phyloP scores from a whole-genome alignment of 1,140 invertebrate genomes.

The Harpegnathos saltator region DNA sequence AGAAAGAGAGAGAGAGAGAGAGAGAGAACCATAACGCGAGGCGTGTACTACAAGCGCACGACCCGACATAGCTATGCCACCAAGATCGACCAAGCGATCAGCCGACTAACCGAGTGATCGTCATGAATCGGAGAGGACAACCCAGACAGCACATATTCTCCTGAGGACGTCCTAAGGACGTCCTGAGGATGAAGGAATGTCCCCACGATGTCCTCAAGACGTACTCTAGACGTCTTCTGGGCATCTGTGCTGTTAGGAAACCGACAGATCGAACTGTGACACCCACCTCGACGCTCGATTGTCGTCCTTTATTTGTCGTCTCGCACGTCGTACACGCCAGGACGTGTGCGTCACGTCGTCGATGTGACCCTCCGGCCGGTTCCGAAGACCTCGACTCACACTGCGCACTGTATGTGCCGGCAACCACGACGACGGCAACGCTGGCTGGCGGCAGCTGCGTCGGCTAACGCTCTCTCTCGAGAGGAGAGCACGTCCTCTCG shows the following conservation, averaged over 20 bases:
- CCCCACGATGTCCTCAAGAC: no score
- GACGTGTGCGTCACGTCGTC: not conserved
- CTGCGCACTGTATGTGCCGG: not conserved
- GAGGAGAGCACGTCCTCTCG: not conserved
- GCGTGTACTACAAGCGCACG: not conserved
- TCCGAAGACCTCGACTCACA: not conserved
- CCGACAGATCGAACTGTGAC: slow-evolving; percentile 26
- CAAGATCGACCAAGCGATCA: no score
- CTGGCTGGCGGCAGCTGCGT: slow-evolving; percentile 6
- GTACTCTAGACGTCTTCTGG: no score
- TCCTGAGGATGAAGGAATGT: no score
- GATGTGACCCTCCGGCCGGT: not conserved
- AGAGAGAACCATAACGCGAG: not conserved
- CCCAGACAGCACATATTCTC: no score
- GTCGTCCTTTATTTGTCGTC: slow-evolving; percentile 11
- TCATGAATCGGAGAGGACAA: not conserved
- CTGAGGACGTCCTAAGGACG: no score
- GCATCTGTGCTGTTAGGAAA: no score
- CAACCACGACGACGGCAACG: not conserved
- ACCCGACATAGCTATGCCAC: not conserved
- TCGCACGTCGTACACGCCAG: not conserved
- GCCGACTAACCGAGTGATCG: not conserved
- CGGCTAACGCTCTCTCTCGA: not conserved
- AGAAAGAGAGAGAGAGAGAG: not conserved
- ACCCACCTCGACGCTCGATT: slow-evolving; percentile 33